Evolutionary conservation across 2,888 invertebrate genomes (phyloP).

Genomic region (Yponomeuta evonymella): DNA sequence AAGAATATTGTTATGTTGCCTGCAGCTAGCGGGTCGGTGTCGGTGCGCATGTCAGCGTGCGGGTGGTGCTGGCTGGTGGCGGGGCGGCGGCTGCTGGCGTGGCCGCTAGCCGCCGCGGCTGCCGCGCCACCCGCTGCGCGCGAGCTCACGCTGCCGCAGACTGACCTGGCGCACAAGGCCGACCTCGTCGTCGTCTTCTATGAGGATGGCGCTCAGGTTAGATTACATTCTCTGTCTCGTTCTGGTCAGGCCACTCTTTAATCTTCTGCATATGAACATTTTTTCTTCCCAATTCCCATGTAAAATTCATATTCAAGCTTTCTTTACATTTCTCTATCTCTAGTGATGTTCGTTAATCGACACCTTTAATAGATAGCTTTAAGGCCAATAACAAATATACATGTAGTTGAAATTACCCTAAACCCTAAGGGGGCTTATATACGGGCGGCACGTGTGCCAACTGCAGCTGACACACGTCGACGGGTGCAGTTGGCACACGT

Average conservation of each 20-base stretch:
- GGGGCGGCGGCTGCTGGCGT: constrained; percentile 88
- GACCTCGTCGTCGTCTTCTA: constrained; percentile 86
- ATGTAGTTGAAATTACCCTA: too few species aligned
- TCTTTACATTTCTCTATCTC: too few species aligned
- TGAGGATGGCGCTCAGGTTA: constrained; percentile 57
- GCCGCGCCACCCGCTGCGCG: constrained; percentile 78
- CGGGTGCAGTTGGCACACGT: too few species aligned
- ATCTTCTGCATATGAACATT: too few species aligned
- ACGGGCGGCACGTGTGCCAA: too few species aligned
- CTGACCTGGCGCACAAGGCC: constrained; percentile 93
- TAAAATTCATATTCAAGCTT: too few species aligned
- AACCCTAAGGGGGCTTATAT: too few species aligned
- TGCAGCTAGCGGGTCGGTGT: constrained; percentile 73
- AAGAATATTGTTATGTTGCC: background rate
- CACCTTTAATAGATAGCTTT: background rate
- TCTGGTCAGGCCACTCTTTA: background rate
- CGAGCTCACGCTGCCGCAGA: constrained; percentile 92
- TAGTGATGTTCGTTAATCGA: too few species aligned
- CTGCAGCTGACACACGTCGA: too few species aligned
- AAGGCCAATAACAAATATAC: too few species aligned
- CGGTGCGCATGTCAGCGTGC: constrained; percentile 79
- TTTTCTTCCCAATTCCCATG: background rate
- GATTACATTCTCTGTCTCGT: background rate
- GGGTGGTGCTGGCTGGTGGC: constrained; percentile 92
- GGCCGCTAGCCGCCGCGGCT: constrained; percentile 79